Percentiles rank a stretch among this genome's conserved stretches.
Conservation (phyloP, 2,797 vertebrate genomes). For the Epinephelus malabaricus region DNA sequence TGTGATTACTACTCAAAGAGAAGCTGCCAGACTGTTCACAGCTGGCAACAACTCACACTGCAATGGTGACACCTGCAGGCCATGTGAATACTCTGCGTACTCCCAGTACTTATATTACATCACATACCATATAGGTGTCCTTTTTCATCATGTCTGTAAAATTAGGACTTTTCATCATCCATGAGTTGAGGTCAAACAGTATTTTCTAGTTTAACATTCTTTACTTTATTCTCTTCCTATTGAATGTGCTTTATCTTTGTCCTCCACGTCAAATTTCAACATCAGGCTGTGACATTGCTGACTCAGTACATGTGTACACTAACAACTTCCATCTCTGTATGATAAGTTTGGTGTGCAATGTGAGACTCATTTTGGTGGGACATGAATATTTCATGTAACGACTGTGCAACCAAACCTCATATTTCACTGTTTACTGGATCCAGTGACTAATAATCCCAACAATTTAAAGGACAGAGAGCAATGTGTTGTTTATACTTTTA, state of each 20-base stretch:
- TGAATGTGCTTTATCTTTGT: too few species aligned
- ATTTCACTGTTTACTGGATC: background rate
- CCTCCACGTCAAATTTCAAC: background rate
- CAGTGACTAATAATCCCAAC: background rate
- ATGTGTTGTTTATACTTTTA: background rate
- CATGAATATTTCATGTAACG: background rate
- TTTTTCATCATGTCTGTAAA: too few species aligned
- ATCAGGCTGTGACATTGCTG: background rate
- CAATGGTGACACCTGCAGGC: slow-evolving; percentile 61
- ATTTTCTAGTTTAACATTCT: too few species aligned
- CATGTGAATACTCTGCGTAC: too few species aligned
- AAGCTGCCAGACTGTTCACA: background rate
- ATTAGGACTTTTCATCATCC: too few species aligned
- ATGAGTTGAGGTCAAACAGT: too few species aligned
- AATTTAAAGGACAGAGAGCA: background rate
- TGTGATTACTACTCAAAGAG: slow-evolving; percentile 1
- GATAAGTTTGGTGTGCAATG: too few species aligned
- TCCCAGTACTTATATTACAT: too few species aligned
- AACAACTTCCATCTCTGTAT: background rate
- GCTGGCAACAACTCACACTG: background rate
- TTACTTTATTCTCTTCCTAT: too few species aligned
- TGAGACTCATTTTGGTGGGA: background rate
- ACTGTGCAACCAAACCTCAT: background rate
- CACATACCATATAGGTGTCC: too few species aligned
- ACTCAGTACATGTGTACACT: background rate